These are phyloP conservation scores for Drosophila quadrilineata DNA, from an alignment of 1,140 invertebrate genomes.

Conservation along the genomic window DNA sequence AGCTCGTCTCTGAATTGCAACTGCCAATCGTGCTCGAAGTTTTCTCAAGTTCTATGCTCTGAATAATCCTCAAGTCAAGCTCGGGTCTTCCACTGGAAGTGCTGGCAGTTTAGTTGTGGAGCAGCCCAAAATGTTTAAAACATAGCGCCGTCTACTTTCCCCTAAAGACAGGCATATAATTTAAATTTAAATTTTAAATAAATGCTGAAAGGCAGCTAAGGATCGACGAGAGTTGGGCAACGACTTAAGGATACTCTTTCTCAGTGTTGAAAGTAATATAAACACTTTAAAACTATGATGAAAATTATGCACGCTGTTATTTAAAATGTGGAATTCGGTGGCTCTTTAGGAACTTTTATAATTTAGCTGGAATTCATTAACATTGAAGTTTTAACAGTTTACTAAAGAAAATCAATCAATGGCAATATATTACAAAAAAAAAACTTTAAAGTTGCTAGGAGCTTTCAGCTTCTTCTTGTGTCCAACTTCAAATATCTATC, in stretches of 20 bases:
- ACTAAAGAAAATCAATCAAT: too few relatives aligned
- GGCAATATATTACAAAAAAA: too few relatives aligned
- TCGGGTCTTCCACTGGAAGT: constrained; percentile 8
- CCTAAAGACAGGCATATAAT: constrained; percentile 65
- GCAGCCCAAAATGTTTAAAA: constrained; percentile 60
- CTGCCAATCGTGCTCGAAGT: constrained; percentile 78
- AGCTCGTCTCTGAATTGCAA: constrained; percentile 79
- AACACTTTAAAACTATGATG: too few relatives aligned
- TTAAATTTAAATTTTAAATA: constrained; percentile 76
- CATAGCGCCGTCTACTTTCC: constrained; percentile 74
- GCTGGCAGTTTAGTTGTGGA: constrained; percentile 6
- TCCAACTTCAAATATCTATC: too few relatives aligned
- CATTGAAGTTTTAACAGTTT: too few relatives aligned
- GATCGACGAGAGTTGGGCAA: background rate
- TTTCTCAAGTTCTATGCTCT: background rate
- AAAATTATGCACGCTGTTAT: too few relatives aligned
- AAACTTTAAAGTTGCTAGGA: too few relatives aligned
- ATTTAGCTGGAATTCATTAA: too few relatives aligned
- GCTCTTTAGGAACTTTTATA: too few relatives aligned
- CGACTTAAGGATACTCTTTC: constrained; percentile 18
- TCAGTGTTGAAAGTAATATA: too few relatives aligned
- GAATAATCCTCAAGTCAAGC: background rate
- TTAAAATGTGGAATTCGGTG: too few relatives aligned
- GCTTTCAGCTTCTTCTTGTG: too few relatives aligned
- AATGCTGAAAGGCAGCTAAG: constrained; percentile 53